Base-by-base conservation (phyloP, 2,888 invertebrate genomes). In the Xanthia icteritia region DNA sequence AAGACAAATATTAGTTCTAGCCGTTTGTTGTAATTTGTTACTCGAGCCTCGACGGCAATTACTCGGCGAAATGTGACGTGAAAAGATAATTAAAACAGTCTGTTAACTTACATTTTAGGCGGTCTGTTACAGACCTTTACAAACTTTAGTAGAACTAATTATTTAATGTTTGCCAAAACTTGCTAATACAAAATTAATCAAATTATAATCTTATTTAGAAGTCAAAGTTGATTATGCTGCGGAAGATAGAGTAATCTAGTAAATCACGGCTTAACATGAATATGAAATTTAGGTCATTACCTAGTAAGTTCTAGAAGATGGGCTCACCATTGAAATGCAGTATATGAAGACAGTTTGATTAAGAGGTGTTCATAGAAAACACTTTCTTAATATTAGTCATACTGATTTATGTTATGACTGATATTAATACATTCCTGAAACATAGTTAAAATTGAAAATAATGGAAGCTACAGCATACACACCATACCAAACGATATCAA, bases 91-190 rank as follows among this genome's bases (percentile, higher is more conserved):
- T 88, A 86, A 85, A 88, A 86, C 82, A 86, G 81, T 84, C 83
- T 84, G 85, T 86, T 87, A 84, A 86, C 85, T 88, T 81, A 74
- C 77, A 77, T 84, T 90, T 88, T 84, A 66, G 76, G 79, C 67
- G 80, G 86, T 88, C 86, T 65, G 65, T 79, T 85, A 61, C 86
- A 89, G 85, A 88, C 85, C 70, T 86, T 81, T 77, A 36, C 51
- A 70, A 88, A 89, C 87, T 90, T 87, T 85, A 87, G 86, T 86
- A 81, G 76, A 82, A 75, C 85, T 85, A 86, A 90, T 90, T 91
- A 76, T 82, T 58, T 48, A 86, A 88, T 84, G 78, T 89, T 88
- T 64, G 77, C 81, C 79, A 84, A 89, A 86, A 86, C 85, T 87
- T 87, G 69, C 70, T 84, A 75, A 82, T 81, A 69, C 66, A 76